Evolutionary conservation across 2,113 vertebrate genomes (phyloP).

Genomic region (Piaya cayana): DNA sequence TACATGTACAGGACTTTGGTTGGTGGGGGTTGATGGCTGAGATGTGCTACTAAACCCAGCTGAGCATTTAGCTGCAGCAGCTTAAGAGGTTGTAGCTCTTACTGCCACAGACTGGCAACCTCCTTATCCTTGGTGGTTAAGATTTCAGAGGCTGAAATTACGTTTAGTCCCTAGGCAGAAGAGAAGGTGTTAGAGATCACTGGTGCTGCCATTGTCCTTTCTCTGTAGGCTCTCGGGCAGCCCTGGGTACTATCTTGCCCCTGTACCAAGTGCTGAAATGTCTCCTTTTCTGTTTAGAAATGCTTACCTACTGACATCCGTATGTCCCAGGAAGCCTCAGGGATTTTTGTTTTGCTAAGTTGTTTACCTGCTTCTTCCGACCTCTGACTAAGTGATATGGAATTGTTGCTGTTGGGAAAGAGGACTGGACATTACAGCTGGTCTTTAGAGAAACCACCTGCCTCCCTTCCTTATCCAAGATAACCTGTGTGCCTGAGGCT

Average conservation of each 20-base stretch:
- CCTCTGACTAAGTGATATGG: background rate
- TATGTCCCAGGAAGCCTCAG: background rate
- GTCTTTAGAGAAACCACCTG: background rate
- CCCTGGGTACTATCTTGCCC: rapidly evolving
- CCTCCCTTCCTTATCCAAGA: background rate
- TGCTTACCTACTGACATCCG: background rate
- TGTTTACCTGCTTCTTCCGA: background rate
- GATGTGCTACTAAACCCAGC: rapidly evolving
- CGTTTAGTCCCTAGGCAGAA: background rate
- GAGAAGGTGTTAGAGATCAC: background rate
- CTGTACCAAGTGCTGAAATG: rapidly evolving
- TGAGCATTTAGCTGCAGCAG: background rate
- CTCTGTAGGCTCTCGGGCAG: background rate
- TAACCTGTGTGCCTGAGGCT: background rate
- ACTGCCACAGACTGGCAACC: background rate
- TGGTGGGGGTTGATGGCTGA: background rate
- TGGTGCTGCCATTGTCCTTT: background rate
- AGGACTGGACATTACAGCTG: background rate
- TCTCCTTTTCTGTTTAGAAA: background rate
- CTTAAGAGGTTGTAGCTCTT: background rate
- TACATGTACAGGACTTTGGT: background rate
- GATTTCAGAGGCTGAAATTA: background rate
- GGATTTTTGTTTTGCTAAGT: background rate
- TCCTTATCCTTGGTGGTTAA: background rate
- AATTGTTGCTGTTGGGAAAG: background rate